Conservation (phyloP, 2,888 invertebrate genomes). For the Ceraclea dissimilis region DNA sequence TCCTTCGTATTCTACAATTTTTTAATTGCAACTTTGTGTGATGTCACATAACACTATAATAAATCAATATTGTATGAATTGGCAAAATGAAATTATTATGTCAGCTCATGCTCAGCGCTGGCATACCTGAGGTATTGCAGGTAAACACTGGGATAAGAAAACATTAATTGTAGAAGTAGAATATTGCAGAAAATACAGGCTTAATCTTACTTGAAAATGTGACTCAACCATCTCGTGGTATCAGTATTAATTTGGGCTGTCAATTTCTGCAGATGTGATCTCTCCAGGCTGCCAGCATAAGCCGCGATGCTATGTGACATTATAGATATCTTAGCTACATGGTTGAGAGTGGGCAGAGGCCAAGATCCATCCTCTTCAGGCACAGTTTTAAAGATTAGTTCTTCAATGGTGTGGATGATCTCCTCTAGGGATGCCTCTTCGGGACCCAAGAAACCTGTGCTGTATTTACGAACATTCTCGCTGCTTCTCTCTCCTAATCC, state of each 20-base stretch:
- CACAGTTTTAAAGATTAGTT: conserved; percentile 53
- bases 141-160: no score
- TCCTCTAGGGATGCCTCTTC: conserved; percentile 53
- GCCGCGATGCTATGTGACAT: conserved; percentile 85
- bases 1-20: no score
- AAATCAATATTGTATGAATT: no score
- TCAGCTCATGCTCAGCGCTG: no score
- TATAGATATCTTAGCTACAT: conserved; percentile 52
- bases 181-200: no score
- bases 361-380: conserved; percentile 57
- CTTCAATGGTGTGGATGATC: conserved; percentile 52
- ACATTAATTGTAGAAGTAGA: no score
- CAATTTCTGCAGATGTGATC: conserved; percentile 69
- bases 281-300: conserved; percentile 75
- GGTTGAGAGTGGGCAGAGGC: conserved; percentile 55
- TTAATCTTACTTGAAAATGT: conserved; percentile 65
- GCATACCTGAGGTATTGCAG: no score
- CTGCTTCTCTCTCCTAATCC: conserved; percentile 41
- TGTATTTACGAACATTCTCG: conserved; percentile 44
- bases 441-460: conserved; percentile 47
- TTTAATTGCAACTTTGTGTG: no score
- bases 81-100: not conserved
- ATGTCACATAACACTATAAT: no score
- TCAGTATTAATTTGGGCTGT: conserved; percentile 77
- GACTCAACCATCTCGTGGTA: conserved; percentile 80